phyloP scores from a whole-genome alignment of 1,140 invertebrate species.

The Drosophila nasuta region DNA sequence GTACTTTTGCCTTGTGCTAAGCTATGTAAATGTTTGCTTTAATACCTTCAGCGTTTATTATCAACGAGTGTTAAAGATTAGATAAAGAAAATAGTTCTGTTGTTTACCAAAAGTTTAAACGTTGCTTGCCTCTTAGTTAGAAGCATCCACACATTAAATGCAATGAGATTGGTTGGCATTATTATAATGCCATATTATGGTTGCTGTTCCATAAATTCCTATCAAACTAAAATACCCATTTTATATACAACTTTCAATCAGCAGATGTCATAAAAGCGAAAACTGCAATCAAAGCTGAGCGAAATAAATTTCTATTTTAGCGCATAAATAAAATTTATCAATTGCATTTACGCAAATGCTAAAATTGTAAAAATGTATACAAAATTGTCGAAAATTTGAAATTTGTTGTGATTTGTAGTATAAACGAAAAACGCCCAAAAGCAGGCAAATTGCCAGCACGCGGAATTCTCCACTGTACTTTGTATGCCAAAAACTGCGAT shows the following conservation, averaged over 20 bases:
- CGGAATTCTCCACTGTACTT: conserved; percentile 61
- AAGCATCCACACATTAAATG: no score
- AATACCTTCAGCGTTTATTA: not conserved
- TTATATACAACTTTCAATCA: not conserved
- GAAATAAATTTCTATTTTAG: not conserved
- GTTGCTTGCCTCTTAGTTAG: no score
- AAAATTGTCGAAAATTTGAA: conserved; percentile 16
- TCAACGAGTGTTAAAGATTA: not conserved
- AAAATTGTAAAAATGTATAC: conserved; percentile 49
- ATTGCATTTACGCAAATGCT: conserved; percentile 63
- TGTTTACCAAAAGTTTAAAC: not conserved
- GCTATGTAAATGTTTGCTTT: not conserved
- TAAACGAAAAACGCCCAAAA: conserved; percentile 29
- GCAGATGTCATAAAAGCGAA: not conserved
- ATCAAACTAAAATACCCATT: no score
- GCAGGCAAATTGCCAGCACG: conserved; percentile 60
- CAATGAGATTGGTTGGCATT: no score
- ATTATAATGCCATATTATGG: no score
- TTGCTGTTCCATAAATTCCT: no score
- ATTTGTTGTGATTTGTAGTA: conserved; percentile 33
- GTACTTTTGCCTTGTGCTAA: not conserved
- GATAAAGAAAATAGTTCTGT: not conserved
- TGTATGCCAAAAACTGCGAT: conserved; percentile 51
- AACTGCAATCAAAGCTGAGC: conserved; percentile 17
- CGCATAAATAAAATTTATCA: not conserved